These are phyloP conservation scores for Ophraella communa DNA, from an alignment of 2,888 invertebrate genomes.

Conservation along the genomic window DNA sequence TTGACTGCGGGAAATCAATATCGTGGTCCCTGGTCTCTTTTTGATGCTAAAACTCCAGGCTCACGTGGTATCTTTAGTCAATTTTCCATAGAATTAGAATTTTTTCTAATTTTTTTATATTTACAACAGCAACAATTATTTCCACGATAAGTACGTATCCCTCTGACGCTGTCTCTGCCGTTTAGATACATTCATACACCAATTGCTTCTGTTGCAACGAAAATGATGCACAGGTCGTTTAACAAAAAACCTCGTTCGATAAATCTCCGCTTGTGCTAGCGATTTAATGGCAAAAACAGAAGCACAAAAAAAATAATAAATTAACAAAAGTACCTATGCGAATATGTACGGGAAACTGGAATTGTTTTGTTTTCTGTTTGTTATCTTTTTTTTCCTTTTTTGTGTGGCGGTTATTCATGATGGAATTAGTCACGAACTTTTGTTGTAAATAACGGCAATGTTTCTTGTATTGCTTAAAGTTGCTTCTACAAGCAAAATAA, in stretches of 20 bases:
- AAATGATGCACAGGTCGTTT: slow-evolving; percentile 32
- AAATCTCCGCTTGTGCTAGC: slow-evolving; percentile 35
- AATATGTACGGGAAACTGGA: slow-evolving; percentile 15
- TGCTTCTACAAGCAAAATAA: not conserved
- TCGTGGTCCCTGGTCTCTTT: too few relatives aligned
- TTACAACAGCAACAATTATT: too few relatives aligned
- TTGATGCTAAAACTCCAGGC: too few relatives aligned
- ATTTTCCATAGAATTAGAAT: too few relatives aligned
- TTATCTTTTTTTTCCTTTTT: slow-evolving; percentile 12
- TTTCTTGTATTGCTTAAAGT: not conserved
- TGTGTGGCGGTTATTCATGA: slow-evolving; percentile 12
- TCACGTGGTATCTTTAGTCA: too few relatives aligned
- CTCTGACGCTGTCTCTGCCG: not conserved
- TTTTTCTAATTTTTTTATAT: too few relatives aligned
- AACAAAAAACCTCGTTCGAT: slow-evolving; percentile 38
- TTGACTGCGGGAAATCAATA: too few relatives aligned
- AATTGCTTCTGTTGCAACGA: slow-evolving; percentile 11
- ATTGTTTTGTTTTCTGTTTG: slow-evolving; percentile 14
- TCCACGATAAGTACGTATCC: too few relatives aligned
- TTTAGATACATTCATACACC: not conserved
- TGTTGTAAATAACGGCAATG: slow-evolving; percentile 21
- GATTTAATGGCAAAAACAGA: slow-evolving; percentile 35
- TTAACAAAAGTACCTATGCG: slow-evolving; percentile 11
- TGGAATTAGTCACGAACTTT: slow-evolving; percentile 25
- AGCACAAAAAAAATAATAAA: slow-evolving; percentile 6